Base-by-base conservation (phyloP, 2,888 invertebrate species). In the Ophraella communa region DNA sequence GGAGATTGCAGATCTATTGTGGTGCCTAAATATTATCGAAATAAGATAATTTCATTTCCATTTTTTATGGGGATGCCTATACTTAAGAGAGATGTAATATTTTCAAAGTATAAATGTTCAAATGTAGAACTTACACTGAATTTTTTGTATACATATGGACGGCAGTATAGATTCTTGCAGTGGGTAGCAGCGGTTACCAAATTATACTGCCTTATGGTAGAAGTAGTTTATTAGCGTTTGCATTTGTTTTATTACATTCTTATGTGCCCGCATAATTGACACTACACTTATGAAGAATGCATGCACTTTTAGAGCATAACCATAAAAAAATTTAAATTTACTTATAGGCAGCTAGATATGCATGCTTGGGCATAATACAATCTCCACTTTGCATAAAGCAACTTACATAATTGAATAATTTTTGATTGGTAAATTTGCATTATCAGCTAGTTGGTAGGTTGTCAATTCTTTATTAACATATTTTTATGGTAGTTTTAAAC, bases 291-390 rank as follows among this genome's bases (percentile, higher is more conserved):
- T 42, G 24, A 42, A 24, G 14, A 51, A 51, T 51, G 21, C 18
- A 51, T 14, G 42, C 39, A 51, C 49, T 52, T 59, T 51, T 39
- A 51, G 51, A 59, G 59, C 51, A 59, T 39, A 59, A 59, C 49
- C 23, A 23, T 39, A 52, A 45, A 59, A 57, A 59, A 27, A 42
- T 59, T 51, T 51, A 59, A 51, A 7, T 35, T 8, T 30, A 42
- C 23, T 47, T 51, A 51, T 58, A 58, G 23, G 7, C 39, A 58
- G 20, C 21, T 33, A 33, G 58, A 58, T 35, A 58, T 39, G 58
- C 58, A 58, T 58, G 58, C 58, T 35, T 58, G 58, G 23, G 18
- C 35, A 58, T 39, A 58, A 14, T 24, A 49, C 58, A 49, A 49
- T 58, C 58, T 45, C 49, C 39, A 45, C 39, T 58, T 58, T 49